Conservation (phyloP, 64 coral and sea anemone species). For the Porites lutea region DNA sequence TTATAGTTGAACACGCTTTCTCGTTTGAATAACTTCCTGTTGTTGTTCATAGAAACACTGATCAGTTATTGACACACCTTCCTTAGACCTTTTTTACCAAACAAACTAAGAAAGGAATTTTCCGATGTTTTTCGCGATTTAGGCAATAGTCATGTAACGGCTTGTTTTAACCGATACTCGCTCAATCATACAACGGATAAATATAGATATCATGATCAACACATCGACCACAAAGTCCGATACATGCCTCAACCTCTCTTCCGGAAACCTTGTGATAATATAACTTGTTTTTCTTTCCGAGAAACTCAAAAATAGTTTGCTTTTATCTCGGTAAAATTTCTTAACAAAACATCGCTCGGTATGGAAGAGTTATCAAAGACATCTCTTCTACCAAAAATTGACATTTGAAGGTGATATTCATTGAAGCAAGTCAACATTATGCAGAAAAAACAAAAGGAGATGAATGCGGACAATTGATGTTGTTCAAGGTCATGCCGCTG, state of each 20-base stretch:
- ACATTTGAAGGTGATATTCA: background rate
- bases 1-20: no score
- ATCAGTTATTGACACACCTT: no score
- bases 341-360: background rate
- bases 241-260: background rate
- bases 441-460: background rate
- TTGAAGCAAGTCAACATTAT: background rate
- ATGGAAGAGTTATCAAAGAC: no score
- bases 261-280: conserved; percentile 7
- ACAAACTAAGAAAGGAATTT: background rate
- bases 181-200: background rate
- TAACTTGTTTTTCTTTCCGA: background rate
- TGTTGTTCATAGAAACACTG: no score
- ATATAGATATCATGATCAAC: background rate
- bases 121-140: background rate
- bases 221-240: background rate
- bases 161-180: background rate
- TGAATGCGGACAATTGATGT: conserved; percentile 8
- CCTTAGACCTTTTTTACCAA: no score
- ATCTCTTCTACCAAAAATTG: no score
- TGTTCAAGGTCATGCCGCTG: conserved; percentile 17
- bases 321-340: background rate
- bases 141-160: conserved; percentile 14
- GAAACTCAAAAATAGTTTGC: background rate
- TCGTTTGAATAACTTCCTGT: no score